Percentiles rank a stretch among this genome's conserved stretches.
These are phyloP conservation scores for Lacerta viridis DNA, from an alignment of 2,797 vertebrate genomes.

Conservation along the genomic window DNA sequence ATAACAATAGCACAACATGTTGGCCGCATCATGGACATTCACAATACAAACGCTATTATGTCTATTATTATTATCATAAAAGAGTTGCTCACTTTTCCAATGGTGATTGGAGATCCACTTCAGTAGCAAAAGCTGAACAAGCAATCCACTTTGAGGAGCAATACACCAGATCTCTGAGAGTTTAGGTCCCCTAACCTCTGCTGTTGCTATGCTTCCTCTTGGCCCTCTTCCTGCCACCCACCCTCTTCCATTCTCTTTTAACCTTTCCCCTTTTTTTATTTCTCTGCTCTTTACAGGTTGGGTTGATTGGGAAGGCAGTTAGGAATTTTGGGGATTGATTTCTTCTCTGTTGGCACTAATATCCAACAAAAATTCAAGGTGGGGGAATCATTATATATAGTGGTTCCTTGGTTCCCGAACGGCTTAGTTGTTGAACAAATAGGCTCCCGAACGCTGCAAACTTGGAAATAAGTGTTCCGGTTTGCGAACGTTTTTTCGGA, in stretches of 20 bases:
- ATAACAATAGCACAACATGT: not conserved
- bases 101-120: not conserved
- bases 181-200: not conserved
- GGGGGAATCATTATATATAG: too few species aligned
- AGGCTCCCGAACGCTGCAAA: too few species aligned
- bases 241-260: not conserved
- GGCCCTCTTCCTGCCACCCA: not conserved
- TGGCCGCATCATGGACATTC: not conserved
- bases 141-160: not conserved
- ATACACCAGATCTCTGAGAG: not conserved
- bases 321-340: not conserved
- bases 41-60: too few species aligned
- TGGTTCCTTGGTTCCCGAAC: too few species aligned
- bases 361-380: not conserved
- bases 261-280: not conserved
- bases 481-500: too few species aligned
- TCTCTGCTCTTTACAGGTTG: not conserved
- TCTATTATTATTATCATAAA: not conserved
- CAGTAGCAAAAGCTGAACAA: not conserved
- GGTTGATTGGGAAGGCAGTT: not conserved
- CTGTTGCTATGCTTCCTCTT: not conserved
- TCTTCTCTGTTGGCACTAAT: not conserved
- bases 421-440: too few species aligned
- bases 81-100: not conserved
- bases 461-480: too few species aligned